Conservation (phyloP, 2,113 vertebrate species). For the Prinia subflava region DNA sequence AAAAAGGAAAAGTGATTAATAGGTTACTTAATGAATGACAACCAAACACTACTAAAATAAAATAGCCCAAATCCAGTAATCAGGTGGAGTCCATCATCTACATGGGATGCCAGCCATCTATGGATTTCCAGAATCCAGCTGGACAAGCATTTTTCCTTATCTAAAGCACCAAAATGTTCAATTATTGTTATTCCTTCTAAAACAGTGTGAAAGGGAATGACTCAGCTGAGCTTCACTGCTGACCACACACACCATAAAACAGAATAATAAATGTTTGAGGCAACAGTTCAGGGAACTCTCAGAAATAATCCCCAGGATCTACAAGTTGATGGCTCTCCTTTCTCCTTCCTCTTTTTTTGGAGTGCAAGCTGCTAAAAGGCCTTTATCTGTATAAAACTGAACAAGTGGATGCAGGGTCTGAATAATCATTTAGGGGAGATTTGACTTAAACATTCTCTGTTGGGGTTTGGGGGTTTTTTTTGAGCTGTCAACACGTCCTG, state of each 20-base stretch:
- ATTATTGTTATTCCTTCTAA: neutral
- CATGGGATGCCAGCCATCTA: rapidly evolving
- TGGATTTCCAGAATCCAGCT: neutral
- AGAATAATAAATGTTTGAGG: neutral
- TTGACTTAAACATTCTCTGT: conserved; percentile 3
- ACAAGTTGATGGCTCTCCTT: neutral
- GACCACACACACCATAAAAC: neutral
- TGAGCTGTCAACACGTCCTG: neutral
- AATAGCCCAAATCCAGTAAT: neutral
- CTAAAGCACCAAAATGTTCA: neutral
- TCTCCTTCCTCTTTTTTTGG: neutral
- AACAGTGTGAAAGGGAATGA: rapidly evolving
- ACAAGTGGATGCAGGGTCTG: neutral
- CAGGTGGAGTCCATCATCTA: neutral
- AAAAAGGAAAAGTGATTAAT: neutral
- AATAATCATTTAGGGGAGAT: neutral
- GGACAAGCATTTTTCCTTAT: neutral
- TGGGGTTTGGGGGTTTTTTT: neutral
- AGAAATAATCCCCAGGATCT: neutral
- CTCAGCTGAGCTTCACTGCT: neutral
- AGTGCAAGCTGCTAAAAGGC: neutral
- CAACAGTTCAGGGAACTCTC: neutral
- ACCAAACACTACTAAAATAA: neutral
- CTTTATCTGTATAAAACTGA: neutral
- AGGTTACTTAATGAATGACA: neutral